Conservation (phyloP, 2,113 vertebrate genomes). For the Plecturocebus donacophilus region DNA sequence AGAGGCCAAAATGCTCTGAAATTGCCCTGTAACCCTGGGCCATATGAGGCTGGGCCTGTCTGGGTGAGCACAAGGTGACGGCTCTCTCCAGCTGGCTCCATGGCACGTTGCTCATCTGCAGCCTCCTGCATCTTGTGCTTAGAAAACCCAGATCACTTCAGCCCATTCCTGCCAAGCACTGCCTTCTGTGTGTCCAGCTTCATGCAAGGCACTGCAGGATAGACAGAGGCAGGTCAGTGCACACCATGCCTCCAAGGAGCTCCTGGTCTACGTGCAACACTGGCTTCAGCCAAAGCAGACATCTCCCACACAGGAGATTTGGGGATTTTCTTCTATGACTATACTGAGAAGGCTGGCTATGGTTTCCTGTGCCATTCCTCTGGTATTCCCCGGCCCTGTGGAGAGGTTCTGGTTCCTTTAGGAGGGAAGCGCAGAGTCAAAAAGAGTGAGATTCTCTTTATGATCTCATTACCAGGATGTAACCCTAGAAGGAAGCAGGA, state of each 20-base stretch:
- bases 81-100: background rate
- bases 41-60: background rate
- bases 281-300: background rate
- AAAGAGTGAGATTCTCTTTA: background rate
- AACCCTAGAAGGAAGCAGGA: background rate
- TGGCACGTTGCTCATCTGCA: background rate
- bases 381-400: background rate
- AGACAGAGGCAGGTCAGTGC: background rate
- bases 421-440: background rate
- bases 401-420: background rate
- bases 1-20: slow-evolving; percentile 8
- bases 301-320: background rate
- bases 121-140: background rate
- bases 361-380: background rate
- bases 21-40: background rate
- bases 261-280: background rate
- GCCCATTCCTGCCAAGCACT: background rate
- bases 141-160: background rate
- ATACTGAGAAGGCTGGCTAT: background rate
- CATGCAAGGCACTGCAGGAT: background rate
- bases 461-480: background rate
- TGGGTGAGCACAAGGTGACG: background rate
- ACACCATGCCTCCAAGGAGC: background rate
- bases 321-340: background rate
- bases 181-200: background rate